These are phyloP conservation scores for Leptinotarsa texana DNA, from an alignment of 1,140 invertebrate species.

Conservation along the genomic window DNA sequence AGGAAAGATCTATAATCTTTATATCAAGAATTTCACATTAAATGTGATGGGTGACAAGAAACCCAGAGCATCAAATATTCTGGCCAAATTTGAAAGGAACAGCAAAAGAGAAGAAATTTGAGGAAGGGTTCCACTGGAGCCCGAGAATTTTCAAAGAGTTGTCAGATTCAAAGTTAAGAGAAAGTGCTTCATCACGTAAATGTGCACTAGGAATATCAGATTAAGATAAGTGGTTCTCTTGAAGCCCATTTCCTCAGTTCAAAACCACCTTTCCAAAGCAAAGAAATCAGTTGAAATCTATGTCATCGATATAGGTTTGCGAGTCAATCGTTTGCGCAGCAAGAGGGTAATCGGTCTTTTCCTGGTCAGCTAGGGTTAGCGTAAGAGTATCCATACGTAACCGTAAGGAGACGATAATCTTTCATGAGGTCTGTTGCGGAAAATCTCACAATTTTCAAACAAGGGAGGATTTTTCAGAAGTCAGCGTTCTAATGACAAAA, in stretches of 20 bases:
- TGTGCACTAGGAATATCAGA: background rate
- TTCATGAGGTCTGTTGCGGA: background rate
- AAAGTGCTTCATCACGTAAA: background rate
- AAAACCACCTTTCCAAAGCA: background rate
- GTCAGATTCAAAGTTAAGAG: constrained; percentile 1
- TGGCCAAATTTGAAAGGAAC: background rate
- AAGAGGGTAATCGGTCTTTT: background rate
- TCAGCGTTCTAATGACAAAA: background rate
- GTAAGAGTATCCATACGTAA: background rate
- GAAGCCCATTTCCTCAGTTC: background rate
- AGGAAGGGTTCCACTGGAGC: background rate
- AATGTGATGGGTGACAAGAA: background rate
- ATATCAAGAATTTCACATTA: background rate
- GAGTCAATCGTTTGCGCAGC: background rate
- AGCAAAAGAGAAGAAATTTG: background rate
- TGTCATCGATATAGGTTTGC: background rate
- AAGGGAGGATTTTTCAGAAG: background rate
- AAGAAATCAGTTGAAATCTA: background rate
- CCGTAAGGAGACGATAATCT: background rate
- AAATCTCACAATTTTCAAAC: background rate
- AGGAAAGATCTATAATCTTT: background rate
- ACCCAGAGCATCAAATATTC: too few relatives aligned
- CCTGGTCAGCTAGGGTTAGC: background rate
- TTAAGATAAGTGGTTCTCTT: background rate
- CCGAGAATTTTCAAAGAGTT: background rate